These are phyloP conservation scores for Peromyscus melanophrys DNA, from an alignment of 2,797 vertebrate genomes.

Conservation along the genomic window DNA sequence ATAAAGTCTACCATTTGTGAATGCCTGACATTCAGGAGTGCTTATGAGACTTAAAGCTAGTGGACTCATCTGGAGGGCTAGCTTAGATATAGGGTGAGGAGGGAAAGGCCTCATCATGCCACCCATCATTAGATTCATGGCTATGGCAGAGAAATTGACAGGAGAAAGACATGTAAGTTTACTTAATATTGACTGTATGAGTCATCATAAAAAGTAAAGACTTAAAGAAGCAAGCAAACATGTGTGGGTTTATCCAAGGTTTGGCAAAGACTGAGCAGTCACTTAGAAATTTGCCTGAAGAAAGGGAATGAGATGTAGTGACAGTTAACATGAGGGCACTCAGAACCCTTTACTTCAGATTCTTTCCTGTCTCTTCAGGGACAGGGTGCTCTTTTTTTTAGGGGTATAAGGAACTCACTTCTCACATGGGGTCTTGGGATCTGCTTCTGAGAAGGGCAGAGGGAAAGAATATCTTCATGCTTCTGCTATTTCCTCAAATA, in stretches of 20 bases:
- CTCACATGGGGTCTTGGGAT: not conserved
- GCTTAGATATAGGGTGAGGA: not conserved
- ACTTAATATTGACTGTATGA: not conserved
- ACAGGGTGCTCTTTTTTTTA: not conserved
- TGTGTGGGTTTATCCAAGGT: not conserved
- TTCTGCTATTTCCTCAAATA: not conserved
- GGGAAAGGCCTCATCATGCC: not conserved
- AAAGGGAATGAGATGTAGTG: too few species aligned
- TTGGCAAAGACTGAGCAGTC: not conserved
- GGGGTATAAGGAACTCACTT: not conserved
- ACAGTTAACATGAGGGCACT: not conserved
- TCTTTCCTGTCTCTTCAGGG: not conserved
- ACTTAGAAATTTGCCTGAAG: not conserved
- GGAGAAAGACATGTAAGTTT: not conserved
- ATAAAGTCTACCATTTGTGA: conserved; percentile 18
- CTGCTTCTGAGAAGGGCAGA: not conserved
- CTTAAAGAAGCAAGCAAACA: not conserved
- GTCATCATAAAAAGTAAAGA: not conserved
- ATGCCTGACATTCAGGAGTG: not conserved
- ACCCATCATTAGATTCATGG: not conserved
- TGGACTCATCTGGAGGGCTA: not conserved
- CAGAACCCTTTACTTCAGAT: not conserved
- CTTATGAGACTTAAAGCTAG: not conserved
- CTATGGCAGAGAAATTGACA: not conserved
- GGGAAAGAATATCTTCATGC: not conserved